Evolutionary conservation across 2,797 vertebrate species (phyloP), one percentile per base, ranked within the genome.

Genomic region (Lithobates sylvaticus): DNA sequence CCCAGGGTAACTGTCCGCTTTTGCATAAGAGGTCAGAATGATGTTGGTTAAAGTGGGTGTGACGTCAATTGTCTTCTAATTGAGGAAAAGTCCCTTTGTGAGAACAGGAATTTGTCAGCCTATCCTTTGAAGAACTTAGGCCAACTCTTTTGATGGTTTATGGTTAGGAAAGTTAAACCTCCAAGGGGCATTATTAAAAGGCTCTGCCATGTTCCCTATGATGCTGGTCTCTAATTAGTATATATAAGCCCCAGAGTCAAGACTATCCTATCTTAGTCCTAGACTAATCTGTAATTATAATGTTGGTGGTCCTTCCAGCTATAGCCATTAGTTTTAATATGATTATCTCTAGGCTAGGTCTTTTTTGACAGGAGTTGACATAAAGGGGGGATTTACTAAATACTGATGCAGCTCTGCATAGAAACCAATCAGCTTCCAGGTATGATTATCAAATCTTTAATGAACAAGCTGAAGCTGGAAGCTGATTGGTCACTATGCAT

Each of bases 101-200:
- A 74, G 26, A 8, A 16, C n/a, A 23, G 34, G 32, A 71, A 39
- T 27, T 36, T 71, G 42, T 13, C 10, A 6, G 26, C 47, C 27
- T 47, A 10, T 15, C 10, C 27, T 4, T 50, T 27, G 12, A 29
- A 27, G 42, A 21, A 18, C 42, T 74, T 27, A 27, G 42, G 72
- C 5, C n/a, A 50, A 21, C 42, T 75, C 26, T 50, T 75, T 75
- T 54, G 44, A 75, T 50, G 42, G 12, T 75, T 75, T 50, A 50
- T 0, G 15, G 13, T 47, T 18, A 8, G 1, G 50, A 54, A 50
- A 29, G 29, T 75, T 54, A 50, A 54, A 44, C 73, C 73, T 32
- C 27, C 27, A 29, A 47, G 72, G 72, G 13, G 39, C 36, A 16
- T 54, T 29, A 75, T 75, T 75, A 29, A 15, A 27, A 5, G 9